phyloP scores from a whole-genome alignment of 1,140 invertebrate genomes.

The Lordiphosa stackelbergi region DNA sequence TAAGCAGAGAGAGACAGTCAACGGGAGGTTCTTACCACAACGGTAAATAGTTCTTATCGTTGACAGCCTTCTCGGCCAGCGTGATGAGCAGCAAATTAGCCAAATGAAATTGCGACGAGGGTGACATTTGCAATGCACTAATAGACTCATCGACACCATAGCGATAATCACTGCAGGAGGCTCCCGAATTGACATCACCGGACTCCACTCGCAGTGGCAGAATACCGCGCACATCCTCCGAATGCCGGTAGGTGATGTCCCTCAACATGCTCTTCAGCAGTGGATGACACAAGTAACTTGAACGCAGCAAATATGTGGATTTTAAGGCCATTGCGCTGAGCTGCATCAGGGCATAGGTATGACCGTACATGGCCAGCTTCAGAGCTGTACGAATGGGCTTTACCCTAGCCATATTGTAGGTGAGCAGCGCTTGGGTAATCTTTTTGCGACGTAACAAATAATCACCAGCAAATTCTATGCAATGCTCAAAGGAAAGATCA shows the following conservation, averaged over 20 bases:
- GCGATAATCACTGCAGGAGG: constrained; percentile 63
- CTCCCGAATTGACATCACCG: constrained; percentile 47
- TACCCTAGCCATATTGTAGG: constrained; percentile 86
- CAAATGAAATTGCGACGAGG: constrained; percentile 76
- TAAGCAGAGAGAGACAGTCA: too few relatives aligned
- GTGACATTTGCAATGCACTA: constrained; percentile 73
- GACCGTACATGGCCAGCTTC: constrained; percentile 85
- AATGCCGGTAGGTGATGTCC: constrained; percentile 67
- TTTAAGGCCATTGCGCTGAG: constrained; percentile 74
- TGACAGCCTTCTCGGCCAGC: constrained; percentile 69
- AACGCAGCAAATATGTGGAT: constrained; percentile 62
- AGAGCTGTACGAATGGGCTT: constrained; percentile 84
- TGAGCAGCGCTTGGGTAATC: constrained; percentile 82
- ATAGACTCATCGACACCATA: constrained; percentile 71
- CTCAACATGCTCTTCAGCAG: constrained; percentile 54
- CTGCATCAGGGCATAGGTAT: constrained; percentile 83
- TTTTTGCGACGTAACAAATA: constrained; percentile 82
- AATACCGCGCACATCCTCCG: constrained; percentile 64
- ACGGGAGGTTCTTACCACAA: constrained; percentile 51
- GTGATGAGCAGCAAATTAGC: constrained; percentile 75
- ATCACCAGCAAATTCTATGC: constrained; percentile 86
- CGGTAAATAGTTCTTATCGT: constrained; percentile 75
- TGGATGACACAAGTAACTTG: constrained; percentile 53
- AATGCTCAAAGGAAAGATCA: constrained; percentile 83
- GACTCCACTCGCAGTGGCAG: constrained; percentile 32